Evolutionary conservation across 1,140 invertebrate species (phyloP).

Genomic region (Drosophila ambigua): DNA sequence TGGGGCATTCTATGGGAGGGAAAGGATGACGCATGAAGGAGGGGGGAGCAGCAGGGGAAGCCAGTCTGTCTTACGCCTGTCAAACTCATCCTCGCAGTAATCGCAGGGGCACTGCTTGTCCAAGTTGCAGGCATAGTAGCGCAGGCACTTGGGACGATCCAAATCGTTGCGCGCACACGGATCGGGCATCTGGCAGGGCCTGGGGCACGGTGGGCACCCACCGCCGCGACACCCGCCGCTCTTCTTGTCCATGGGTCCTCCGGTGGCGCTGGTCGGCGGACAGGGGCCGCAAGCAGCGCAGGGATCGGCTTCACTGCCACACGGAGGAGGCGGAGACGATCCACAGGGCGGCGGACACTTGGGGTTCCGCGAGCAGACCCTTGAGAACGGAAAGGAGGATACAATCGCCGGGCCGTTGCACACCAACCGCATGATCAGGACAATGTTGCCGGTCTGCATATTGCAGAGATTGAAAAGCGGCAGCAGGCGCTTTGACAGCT

Average conservation of each 20-base stretch:
- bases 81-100: slow-evolving; percentile 72
- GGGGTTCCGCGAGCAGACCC: slow-evolving; percentile 68
- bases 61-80: slow-evolving; percentile 47
- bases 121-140: slow-evolving; percentile 75
- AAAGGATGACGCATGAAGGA: background rate
- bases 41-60: background rate
- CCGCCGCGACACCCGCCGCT: slow-evolving; percentile 17
- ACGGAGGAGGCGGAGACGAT: slow-evolving; percentile 23
- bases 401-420: slow-evolving; percentile 78
- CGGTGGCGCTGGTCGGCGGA: slow-evolving; percentile 19
- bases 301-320: slow-evolving; percentile 13
- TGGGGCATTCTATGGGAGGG: slow-evolving; percentile 55
- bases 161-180: slow-evolving; percentile 34
- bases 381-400: slow-evolving; percentile 58
- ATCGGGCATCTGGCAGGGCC: slow-evolving; percentile 33
- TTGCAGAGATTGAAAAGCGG: slow-evolving; percentile 78
- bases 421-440: slow-evolving; percentile 68
- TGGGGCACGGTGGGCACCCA: background rate
- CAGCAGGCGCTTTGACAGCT: slow-evolving; percentile 67
- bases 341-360: slow-evolving; percentile 36
- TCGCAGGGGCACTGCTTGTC: slow-evolving; percentile 74
- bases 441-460: slow-evolving; percentile 78
- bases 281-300: slow-evolving; percentile 18
- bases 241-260: slow-evolving; percentile 41
- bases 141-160: slow-evolving; percentile 27